These are phyloP conservation scores for Euura saliciscinereae DNA, from an alignment of 1,140 invertebrate genomes.

Conservation along the genomic window DNA sequence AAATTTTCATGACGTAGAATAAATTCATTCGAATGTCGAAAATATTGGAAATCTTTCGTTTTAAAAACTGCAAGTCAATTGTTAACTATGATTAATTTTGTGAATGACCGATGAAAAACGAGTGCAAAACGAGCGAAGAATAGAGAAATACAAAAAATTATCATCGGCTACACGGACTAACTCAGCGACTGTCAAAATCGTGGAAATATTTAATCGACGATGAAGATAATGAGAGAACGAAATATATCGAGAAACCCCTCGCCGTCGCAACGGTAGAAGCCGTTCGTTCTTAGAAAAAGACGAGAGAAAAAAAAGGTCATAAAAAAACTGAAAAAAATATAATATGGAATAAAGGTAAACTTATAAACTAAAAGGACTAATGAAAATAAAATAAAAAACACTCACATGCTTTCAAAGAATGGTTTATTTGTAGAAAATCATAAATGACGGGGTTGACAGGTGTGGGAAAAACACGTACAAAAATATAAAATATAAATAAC, in stretches of 20 bases:
- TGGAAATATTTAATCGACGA: not conserved
- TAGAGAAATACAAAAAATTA: no score
- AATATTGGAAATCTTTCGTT: no score
- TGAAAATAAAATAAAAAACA: slow-evolving; percentile 17
- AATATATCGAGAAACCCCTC: slow-evolving; percentile 2
- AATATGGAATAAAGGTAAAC: slow-evolving; percentile 8
- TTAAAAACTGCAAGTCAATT: no score
- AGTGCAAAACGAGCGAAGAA: no score
- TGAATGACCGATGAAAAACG: no score
- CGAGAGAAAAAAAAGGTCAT: not conserved
- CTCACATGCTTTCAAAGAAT: slow-evolving; percentile 3
- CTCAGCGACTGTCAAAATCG: not conserved
- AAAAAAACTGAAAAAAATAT: slow-evolving; percentile 15
- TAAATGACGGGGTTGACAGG: not conserved
- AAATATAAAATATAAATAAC: not conserved
- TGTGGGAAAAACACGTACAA: slow-evolving; percentile 5
- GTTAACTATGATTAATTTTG: no score
- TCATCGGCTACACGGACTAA: no score
- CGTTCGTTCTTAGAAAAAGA: not conserved
- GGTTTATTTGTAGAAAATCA: slow-evolving; percentile 3
- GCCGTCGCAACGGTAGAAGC: slow-evolving; percentile 12
- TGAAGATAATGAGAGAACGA: not conserved
- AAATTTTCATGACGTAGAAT: no score
- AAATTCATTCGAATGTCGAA: no score
- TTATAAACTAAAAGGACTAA: slow-evolving; percentile 10